These are phyloP conservation scores for Cnemophilus loriae DNA, from an alignment of 2,113 vertebrate genomes.

Conservation along the genomic window DNA sequence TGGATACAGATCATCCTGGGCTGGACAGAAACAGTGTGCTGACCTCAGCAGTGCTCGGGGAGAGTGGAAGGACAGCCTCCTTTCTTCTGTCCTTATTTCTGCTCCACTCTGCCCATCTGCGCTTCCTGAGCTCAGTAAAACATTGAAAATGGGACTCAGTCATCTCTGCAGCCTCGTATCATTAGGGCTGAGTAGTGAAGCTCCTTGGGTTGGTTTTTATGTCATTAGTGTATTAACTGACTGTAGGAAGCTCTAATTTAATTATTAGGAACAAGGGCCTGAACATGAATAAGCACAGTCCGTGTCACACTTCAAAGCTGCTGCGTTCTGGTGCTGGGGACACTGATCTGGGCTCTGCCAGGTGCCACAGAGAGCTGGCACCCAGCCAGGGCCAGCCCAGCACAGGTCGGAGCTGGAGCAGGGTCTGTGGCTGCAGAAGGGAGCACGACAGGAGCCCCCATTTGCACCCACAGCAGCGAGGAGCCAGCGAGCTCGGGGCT, in stretches of 20 bases:
- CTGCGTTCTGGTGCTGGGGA: not conserved
- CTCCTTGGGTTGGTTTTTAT: not conserved
- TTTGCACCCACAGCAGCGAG: not conserved
- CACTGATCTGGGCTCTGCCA: not conserved
- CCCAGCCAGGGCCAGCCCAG: not conserved
- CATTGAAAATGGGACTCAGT: not conserved
- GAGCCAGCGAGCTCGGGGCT: not conserved
- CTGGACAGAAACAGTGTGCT: not conserved
- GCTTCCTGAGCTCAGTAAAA: not conserved
- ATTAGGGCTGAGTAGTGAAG: not conserved
- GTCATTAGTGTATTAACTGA: not conserved
- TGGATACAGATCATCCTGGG: not conserved
- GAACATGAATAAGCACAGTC: not conserved
- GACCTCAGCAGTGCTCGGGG: not conserved
- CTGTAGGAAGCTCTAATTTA: not conserved
- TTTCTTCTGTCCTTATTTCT: not conserved
- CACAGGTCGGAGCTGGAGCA: not conserved
- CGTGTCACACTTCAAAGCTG: not conserved
- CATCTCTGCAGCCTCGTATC: not conserved
- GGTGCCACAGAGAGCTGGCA: not conserved
- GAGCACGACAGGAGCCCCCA: not conserved
- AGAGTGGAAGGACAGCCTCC: not conserved
- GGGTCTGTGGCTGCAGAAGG: not conserved
- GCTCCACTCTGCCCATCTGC: not conserved
- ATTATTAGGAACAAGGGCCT: not conserved